Base-by-base conservation (phyloP, 2,797 vertebrate genomes). In the Staurois parvus region DNA sequence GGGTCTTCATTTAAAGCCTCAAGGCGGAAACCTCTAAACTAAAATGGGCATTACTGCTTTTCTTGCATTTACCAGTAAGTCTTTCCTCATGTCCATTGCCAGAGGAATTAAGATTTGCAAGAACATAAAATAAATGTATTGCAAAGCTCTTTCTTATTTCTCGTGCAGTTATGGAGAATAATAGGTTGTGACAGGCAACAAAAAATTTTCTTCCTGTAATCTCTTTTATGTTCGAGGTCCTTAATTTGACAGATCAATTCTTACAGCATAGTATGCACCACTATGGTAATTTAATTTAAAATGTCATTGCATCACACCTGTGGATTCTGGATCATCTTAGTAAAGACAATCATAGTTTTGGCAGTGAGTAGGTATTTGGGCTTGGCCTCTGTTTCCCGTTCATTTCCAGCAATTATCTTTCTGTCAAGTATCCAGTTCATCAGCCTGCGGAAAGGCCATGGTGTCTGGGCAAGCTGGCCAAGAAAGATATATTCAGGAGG, bases 401-500 rank as follows among this genome's bases (percentile, higher is more conserved):
- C 88, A 88, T 85, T 91, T 91, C 90, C 90, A 92, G 91, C 88
- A 90, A 90, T 94, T 91, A 90, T 90, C 88, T 91, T 76, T 45
- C 30, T 79, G 62, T 89, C 79, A 29, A 32, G 76, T 76, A 64
- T 68, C 78, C 78, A 76, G 79, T 56, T 80, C 59, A 80, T 85
- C 37, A 76, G 40, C 29, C 56, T 75, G 64, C 64, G 81, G 28
- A 48, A 70, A 70, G 69, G 72, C 66, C 79, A 56, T 68, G n/a
- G 66, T 75, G 78, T 75, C 72, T 40, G 59, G 45, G 48, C 64
- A 74, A 79, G 59, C 76, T n/a, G 32, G 72, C 40, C 30, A 17
- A 79, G 34, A 48, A 26, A 28, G 67, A 48, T 79, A 48, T 79
- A 79, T 69, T 42, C 26, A 30, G 45, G 30, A 30, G 11, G 5